Percentiles rank a stretch among this genome's conserved stretches.
Conservation (phyloP, 2,797 vertebrate species). For the Chrosomus eos region DNA sequence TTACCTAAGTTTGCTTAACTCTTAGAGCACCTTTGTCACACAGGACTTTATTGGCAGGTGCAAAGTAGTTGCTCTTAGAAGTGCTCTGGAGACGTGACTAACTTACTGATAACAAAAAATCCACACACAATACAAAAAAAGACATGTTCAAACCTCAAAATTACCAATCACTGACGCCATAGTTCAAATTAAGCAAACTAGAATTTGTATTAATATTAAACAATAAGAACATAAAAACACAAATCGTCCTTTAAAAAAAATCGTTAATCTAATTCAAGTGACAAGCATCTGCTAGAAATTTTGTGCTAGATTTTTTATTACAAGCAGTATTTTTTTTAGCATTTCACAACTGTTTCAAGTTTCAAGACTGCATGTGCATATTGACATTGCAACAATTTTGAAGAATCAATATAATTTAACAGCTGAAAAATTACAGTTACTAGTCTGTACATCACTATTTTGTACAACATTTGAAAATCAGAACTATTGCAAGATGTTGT, state of each 20-base stretch:
- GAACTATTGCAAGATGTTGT: background rate
- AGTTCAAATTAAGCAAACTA: background rate
- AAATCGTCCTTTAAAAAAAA: background rate
- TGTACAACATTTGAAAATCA: background rate
- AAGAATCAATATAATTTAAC: conserved; percentile 4
- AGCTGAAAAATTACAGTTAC: background rate
- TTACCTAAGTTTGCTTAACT: conserved; percentile 62
- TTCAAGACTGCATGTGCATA: background rate
- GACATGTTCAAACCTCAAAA: background rate
- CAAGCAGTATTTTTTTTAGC: conserved; percentile 38
- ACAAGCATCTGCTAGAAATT: background rate
- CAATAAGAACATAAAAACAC: background rate
- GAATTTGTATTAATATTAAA: no score
- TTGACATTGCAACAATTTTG: background rate
- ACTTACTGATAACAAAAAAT: background rate
- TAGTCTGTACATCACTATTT: background rate
- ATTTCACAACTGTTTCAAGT: background rate
- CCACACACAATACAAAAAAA: background rate
- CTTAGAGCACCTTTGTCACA: conserved; percentile 16
- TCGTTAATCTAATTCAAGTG: background rate
- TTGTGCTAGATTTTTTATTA: background rate
- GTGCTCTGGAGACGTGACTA: conserved; percentile 10
- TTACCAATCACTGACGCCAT: background rate
- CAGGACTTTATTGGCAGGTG: conserved; percentile 60
- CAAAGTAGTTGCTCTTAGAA: background rate